phyloP scores from a whole-genome alignment of 2,113 vertebrate genomes.

The Rhadina sibilatrix region DNA sequence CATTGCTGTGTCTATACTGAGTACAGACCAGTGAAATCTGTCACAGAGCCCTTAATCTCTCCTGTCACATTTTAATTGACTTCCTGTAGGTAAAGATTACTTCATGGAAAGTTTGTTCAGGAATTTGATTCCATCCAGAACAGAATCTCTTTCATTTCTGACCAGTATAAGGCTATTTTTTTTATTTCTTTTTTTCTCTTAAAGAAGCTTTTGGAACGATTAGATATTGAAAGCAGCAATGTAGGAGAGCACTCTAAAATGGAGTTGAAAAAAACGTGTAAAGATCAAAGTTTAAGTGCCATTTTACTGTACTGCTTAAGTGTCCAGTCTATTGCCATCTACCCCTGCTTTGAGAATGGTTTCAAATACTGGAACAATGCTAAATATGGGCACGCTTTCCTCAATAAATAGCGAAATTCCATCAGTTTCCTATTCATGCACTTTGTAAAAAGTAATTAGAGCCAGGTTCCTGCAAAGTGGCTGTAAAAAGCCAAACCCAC shows the following conservation, averaged over 20 bases:
- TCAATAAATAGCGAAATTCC: background rate
- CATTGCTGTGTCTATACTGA: constrained; percentile 78
- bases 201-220: constrained; percentile 23
- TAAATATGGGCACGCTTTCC: background rate
- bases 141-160: constrained; percentile 26
- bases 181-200: background rate
- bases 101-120: constrained; percentile 83
- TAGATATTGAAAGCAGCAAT: background rate
- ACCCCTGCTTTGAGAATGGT: background rate
- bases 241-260: background rate
- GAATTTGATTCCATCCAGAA: constrained; percentile 69
- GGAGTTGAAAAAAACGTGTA: background rate
- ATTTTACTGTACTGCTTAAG: constrained; percentile 26
- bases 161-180: background rate
- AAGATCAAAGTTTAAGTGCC: constrained; percentile 49
- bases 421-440: background rate
- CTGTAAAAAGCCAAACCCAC: background rate
- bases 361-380: background rate
- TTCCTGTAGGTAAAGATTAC: constrained; percentile 92
- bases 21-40: constrained; percentile 79
- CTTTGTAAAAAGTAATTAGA: background rate
- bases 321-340: background rate
- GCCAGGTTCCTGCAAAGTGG: background rate
- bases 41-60: constrained; percentile 91
- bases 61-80: constrained; percentile 93